Base-by-base conservation (phyloP, 2,888 invertebrate species). In the Oscheius sp. region DNA sequence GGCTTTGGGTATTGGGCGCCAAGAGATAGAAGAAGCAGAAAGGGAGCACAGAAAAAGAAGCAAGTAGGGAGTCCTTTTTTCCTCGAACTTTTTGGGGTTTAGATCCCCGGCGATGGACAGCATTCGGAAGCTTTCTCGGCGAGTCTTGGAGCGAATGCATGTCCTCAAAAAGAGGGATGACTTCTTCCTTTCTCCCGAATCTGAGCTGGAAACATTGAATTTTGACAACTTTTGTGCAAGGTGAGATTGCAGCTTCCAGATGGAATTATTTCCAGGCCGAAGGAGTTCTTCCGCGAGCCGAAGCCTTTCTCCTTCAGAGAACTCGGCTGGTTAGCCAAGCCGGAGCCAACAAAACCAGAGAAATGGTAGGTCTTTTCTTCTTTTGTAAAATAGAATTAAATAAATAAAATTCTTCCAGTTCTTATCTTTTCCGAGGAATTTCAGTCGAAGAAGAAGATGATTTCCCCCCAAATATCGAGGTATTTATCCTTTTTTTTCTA, bases 51-150 rank as follows among this genome's bases (percentile, higher is more conserved):
- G 71, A 50, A 48, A 68, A 23, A 69, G 75, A 34, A 78, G 74
- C 67, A 78, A 77, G 55, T 72, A 29, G 58, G 75, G 33, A 20
- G 15, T 42, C 6, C 17, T 34, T 46, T 66, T 42, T 31, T 34
- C 23, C 20, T 55, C 15, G 8, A 39, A 55, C 25, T n/a, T 12
- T 39, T 27, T 45, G 17, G 10, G 5, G 29, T 52, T 50, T n/a
- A 83, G 82, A 67, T 84, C 84, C 2, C 84, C 84, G 3, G 84
- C 84, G 1, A 67, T 85, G 2, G 84, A 84, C 31, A 82, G 81
- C 8, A 69, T 84, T 27, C 75, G 84, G 33, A 80, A 82, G 70
- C 73, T 82, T 12, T 76, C 80, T 8, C 66, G 76, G 46, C 73
- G 76, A 17, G 61, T 85, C 20, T 67, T 84, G 17, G 69, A 75